phyloP scores from a whole-genome alignment of 2,797 vertebrate species.

The Eulemur mongoz region DNA sequence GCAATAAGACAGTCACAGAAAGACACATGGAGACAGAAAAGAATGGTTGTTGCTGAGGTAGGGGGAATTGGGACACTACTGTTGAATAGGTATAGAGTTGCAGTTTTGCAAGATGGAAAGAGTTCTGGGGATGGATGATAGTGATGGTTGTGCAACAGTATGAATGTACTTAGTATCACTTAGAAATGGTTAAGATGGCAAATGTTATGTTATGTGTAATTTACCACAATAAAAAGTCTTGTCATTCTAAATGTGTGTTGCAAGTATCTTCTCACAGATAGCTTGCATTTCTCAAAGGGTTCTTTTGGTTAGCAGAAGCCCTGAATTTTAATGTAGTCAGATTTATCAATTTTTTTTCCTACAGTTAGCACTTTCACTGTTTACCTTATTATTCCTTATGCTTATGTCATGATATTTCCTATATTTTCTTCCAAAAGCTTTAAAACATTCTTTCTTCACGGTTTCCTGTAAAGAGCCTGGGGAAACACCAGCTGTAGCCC shows the following conservation, averaged over 20 bases:
- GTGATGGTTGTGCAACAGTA: neutral
- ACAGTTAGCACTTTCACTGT: neutral
- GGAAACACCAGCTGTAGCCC: neutral
- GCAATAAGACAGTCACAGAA: neutral
- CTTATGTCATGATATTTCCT: neutral
- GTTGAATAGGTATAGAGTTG: neutral
- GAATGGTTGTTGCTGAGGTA: neutral
- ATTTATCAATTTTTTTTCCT: neutral
- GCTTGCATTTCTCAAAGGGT: neutral
- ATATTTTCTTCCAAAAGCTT: neutral
- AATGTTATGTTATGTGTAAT: neutral
- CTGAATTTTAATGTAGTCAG: neutral
- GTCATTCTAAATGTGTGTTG: neutral
- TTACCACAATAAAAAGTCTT: neutral
- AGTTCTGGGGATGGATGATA: neutral
- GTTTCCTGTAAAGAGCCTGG: neutral
- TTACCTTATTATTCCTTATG: neutral
- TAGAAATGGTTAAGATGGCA: neutral
- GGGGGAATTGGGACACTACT: neutral
- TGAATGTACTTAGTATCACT: neutral
- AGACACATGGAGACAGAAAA: neutral
- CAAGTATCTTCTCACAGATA: neutral
- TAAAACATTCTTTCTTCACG: neutral
- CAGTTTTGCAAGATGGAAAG: neutral
- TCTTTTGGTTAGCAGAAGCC: neutral